These are phyloP conservation scores for Asteroscopus sphinx DNA, from an alignment of 2,888 invertebrate species.

Conservation along the genomic window DNA sequence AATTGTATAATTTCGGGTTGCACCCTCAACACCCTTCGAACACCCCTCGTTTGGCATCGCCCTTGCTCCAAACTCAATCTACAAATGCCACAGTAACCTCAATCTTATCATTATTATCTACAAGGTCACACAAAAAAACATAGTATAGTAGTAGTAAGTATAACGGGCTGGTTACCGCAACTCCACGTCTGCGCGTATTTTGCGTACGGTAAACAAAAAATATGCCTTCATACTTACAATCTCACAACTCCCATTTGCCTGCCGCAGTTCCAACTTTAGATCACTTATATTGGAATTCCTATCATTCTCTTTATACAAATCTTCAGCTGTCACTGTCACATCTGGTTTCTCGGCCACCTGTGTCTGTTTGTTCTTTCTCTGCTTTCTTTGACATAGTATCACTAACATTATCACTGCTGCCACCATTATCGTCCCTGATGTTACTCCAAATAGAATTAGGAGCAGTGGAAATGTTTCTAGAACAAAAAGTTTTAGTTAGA, in stretches of 20 bases:
- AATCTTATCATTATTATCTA: no score
- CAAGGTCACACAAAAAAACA: no score
- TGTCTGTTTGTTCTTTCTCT: constrained; percentile 88
- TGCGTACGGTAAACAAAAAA: not conserved
- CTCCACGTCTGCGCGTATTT: not conserved
- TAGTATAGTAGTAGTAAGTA: no score
- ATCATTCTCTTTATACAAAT: constrained; percentile 93
- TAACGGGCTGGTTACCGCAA: no score
- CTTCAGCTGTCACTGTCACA: constrained; percentile 85
- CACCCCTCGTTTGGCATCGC: no score
- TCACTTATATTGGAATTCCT: constrained; percentile 98
- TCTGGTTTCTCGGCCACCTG: constrained; percentile 90
- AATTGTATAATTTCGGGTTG: no score
- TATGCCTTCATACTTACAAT: constrained; percentile 86
- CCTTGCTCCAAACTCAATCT: no score
- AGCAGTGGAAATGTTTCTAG: constrained; percentile 94
- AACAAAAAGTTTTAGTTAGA: constrained; percentile 60
- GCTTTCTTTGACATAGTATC: constrained; percentile 93
- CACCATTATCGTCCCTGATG: constrained; percentile 96
- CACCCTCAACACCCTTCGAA: no score
- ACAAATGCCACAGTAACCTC: no score
- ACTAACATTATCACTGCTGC: constrained; percentile 96
- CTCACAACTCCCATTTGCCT: constrained; percentile 94
- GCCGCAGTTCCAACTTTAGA: constrained; percentile 96
- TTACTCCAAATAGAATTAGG: constrained; percentile 95